Evolutionary conservation across 2,888 invertebrate genomes (phyloP).

Genomic region (Agrochola lota): DNA sequence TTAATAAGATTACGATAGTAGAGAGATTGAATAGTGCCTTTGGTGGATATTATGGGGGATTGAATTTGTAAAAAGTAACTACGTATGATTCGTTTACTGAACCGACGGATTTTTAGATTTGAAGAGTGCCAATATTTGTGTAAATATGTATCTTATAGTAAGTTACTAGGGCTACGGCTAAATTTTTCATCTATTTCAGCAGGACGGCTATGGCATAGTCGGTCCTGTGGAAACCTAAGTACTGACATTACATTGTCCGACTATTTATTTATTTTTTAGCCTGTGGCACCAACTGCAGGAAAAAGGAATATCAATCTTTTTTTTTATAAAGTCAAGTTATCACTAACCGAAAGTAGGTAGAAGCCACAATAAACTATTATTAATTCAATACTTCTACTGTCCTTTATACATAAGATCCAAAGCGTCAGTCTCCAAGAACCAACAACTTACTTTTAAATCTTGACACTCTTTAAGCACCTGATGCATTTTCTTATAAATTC

Average conservation of each 20-base stretch:
- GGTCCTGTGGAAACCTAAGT: not conserved
- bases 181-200: no score
- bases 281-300: not conserved
- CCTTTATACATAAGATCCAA: not conserved
- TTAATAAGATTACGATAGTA: slow-evolving; percentile 40
- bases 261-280: not conserved
- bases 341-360: not conserved
- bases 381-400: not conserved
- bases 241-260: not conserved
- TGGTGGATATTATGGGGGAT: not conserved
- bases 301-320: not conserved
- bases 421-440: not conserved
- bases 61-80: not conserved
- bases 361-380: not conserved
- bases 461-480: not conserved
- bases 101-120: not conserved
- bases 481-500: not conserved
- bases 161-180: no score
- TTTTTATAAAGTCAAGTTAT: no score
- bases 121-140: not conserved
- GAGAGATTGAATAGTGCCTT: slow-evolving; percentile 4
- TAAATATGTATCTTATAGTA: not conserved
- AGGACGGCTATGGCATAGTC: not conserved
- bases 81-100: not conserved
- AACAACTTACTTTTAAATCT: not conserved